Conservation (phyloP, 2,113 vertebrate genomes). For the Epinephelus cyanopodus region DNA sequence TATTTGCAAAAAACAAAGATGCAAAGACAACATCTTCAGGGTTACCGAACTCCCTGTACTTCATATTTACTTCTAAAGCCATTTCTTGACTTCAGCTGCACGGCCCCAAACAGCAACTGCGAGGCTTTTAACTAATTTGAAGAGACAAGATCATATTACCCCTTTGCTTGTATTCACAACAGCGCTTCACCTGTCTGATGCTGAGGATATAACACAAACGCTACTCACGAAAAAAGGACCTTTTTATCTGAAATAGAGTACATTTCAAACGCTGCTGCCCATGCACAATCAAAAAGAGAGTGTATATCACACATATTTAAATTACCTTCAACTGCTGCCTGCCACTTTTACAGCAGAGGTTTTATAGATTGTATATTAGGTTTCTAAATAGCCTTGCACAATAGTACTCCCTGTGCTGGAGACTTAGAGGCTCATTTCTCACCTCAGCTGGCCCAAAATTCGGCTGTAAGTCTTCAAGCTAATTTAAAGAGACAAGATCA, state of each 20-base stretch:
- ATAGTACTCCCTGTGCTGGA: conserved; percentile 3
- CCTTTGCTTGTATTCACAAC: conserved; percentile 56
- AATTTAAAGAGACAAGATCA: conserved; percentile 52
- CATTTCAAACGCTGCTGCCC: background rate
- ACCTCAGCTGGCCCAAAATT: conserved; percentile 38
- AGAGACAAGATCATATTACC: conserved; percentile 69
- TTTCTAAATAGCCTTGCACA: conserved; percentile 23
- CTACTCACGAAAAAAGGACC: background rate
- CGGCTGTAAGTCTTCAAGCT: conserved; percentile 36
- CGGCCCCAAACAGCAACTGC: conserved; percentile 52
- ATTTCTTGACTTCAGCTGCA: conserved; percentile 42
- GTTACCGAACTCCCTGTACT: conserved; percentile 4
- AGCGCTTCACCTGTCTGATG: conserved; percentile 52
- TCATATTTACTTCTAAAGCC: conserved; percentile 49
- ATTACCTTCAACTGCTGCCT: background rate
- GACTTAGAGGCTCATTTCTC: conserved; percentile 11
- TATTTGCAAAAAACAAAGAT: conserved; percentile 16
- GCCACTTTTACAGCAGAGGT: background rate
- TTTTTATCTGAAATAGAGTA: background rate
- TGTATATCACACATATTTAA: background rate
- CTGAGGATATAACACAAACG: conserved; percentile 22
- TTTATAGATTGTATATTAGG: conserved; percentile 4
- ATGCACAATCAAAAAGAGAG: background rate
- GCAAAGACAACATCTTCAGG: background rate
- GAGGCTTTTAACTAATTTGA: conserved; percentile 77